Evolutionary conservation across 2,797 vertebrate species (phyloP).

Genomic region (Sebastes kiyomatsui): DNA sequence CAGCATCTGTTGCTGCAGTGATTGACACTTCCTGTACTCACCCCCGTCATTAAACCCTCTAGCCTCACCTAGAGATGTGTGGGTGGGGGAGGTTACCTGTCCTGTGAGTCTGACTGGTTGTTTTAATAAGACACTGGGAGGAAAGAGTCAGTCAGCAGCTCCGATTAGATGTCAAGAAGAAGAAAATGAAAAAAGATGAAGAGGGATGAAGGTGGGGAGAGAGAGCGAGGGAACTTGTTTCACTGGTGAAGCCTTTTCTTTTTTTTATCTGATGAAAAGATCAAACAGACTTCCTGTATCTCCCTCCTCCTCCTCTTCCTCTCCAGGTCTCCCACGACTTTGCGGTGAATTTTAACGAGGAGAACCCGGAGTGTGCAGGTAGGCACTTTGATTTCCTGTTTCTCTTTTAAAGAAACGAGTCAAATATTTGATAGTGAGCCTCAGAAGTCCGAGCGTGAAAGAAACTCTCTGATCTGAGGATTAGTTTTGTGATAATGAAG

Average conservation of each 20-base stretch:
- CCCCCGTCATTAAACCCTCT: neutral
- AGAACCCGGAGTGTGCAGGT: slow-evolving; percentile 91
- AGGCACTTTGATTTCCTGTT: slow-evolving; percentile 28
- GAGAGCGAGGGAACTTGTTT: neutral
- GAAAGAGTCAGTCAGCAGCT: neutral
- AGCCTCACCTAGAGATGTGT: neutral
- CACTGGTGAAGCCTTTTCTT: neutral
- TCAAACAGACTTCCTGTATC: slow-evolving; percentile 23
- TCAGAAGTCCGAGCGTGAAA: neutral
- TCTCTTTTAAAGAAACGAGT: neutral
- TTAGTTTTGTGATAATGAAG: neutral
- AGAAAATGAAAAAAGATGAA: neutral
- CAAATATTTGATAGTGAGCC: neutral
- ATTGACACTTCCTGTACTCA: neutral
- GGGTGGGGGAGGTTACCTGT: neutral
- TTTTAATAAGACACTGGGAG: neutral
- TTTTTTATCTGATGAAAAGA: neutral
- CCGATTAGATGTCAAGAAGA: neutral
- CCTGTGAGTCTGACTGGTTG: neutral
- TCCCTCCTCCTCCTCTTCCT: neutral
- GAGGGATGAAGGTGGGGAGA: neutral
- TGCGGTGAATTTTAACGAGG: slow-evolving; percentile 89
- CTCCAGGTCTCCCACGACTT: slow-evolving; percentile 90
- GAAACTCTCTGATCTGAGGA: slow-evolving; percentile 1
- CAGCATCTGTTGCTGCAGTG: neutral